Base-by-base conservation (phyloP, 2,113 vertebrate genomes). In the Propithecus coquereli region DNA sequence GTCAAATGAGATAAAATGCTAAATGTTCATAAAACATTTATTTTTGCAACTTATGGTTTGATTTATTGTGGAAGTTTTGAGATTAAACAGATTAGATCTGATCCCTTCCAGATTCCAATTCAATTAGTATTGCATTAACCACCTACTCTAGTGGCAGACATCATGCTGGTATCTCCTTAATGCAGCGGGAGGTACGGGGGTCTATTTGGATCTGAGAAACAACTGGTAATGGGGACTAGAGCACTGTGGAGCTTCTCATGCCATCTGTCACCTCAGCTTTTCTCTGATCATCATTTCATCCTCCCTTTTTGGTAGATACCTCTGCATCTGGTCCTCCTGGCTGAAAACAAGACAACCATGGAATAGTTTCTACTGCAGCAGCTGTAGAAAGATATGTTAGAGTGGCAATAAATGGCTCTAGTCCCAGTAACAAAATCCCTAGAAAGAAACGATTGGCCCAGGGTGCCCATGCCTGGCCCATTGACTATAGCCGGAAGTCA, bases 221-320 rank as follows among this genome's bases (percentile, higher is more conserved):
- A 77, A 71, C 30, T 63, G 61, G 52, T 37, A 40, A 54, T 65
- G 73, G 50, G 23, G 30, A 91, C 37, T 14, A 54, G 81, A 54
- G 65, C 6, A 5, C 45, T 14, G 1, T 11, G 11, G 57, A 40
- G 93, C 47, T 84, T 65, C 74, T 88, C 66, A 40, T 0, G 3
- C 94, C 87, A 92, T 95, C 97, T 96, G 96, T 92, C n/a, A 37
- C 57, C 45, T 94, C 18, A 66, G 52, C 71, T 94, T 92, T 54
- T 52, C 34, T 94, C 81, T 57, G 25, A 92, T 65, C 90, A 71
- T 61, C 73, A 30, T 52, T 94, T 73, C 79, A 71, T 61, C 79
- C 43, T 85, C 57, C 50, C n/a, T 59, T 92, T 97, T 70, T 54
- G 20, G 70, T 83, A 89, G 71, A 45, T 80, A 86, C 18, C 9